A percentile compares a stretch with the other conserved stretches of the same genome.
phyloP scores from a whole-genome alignment of 2,113 vertebrate genomes.

The Callipepla squamata region DNA sequence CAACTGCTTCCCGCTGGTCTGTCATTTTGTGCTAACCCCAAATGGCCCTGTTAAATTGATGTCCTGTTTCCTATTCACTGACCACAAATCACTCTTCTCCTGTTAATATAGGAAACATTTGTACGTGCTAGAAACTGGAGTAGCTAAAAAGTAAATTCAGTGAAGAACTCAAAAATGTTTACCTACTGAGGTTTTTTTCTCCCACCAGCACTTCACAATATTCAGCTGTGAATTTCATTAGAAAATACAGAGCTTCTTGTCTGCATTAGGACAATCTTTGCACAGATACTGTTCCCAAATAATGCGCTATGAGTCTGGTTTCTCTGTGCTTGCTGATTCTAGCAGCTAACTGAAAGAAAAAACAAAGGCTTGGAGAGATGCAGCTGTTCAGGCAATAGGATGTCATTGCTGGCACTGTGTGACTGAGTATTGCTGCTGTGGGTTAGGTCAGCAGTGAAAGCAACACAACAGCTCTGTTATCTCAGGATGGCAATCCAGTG shows the following conservation, averaged over 20 bases:
- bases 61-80: conserved; percentile 70
- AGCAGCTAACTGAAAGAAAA: background rate
- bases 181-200: background rate
- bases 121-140: background rate
- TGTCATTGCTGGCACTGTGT: accelerated
- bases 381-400: background rate
- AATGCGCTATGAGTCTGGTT: background rate
- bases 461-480: background rate
- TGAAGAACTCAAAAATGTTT: background rate
- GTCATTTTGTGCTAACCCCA: conserved; percentile 67
- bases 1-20: conserved; percentile 69
- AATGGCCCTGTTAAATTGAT: conserved; percentile 70
- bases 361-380: background rate
- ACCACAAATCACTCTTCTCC: conserved; percentile 68
- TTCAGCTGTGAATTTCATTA: background rate
- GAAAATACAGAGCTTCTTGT: background rate
- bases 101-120: conserved; percentile 60
- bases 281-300: background rate
- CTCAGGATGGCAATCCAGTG: background rate
- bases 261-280: background rate
- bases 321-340: background rate
- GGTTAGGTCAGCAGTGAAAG: background rate
- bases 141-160: conserved; percentile 3
- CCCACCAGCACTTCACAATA: background rate
- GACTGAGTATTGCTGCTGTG: accelerated